Evolutionary conservation across 2,888 invertebrate species (phyloP), one percentile per base, ranked within the genome.

Genomic region (Ypsolopha scabrella): DNA sequence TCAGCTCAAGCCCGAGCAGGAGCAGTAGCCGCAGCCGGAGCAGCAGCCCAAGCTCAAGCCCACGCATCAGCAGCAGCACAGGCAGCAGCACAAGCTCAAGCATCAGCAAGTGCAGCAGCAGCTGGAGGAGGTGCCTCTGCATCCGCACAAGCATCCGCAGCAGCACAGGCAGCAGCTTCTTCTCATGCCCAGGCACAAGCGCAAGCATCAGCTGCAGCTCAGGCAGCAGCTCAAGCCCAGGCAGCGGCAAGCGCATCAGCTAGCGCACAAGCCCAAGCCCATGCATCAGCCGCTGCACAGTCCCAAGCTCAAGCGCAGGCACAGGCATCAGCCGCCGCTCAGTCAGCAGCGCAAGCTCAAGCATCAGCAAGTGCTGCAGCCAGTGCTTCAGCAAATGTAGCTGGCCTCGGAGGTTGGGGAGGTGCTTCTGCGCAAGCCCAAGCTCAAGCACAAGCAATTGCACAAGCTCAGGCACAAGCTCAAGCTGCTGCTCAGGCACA

Each of bases 271-370:
- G 13, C 10, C n/a, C n/a, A n/a, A n/a, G n/a, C n/a, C 7, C 34
- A 44, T 36, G 24, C 38, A 10, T 37, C 14, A 10, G 41, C 41
- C 8, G n/a, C n/a, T n/a, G 37, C 13, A 4, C 14, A 36, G 13
- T 43, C 50, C 8, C 36, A 50, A 11, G 54, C 51, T 6, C 38
- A 37, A 38, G 46, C 51, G 1, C 51, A 45, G 38, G 51, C 38
- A 2, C 14, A 38, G n/a, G 51, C 45, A 10, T n/a, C n/a, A 7
- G 14, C 46, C 7, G 14, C 36, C 7, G 34, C 38, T n/a, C 36
- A 45, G 14, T 38, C 51, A 1, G 38, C 6, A 34, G 38, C 46
- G 7, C 24, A 46, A 39, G 46, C 38, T 8, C 45, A 51, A 38
- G 41, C 41, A 8, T 24, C 50, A 9, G 50, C 50, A 9, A 41